Base-by-base conservation (phyloP, 2,113 vertebrate species). In the Forbesichthys agassizii region DNA sequence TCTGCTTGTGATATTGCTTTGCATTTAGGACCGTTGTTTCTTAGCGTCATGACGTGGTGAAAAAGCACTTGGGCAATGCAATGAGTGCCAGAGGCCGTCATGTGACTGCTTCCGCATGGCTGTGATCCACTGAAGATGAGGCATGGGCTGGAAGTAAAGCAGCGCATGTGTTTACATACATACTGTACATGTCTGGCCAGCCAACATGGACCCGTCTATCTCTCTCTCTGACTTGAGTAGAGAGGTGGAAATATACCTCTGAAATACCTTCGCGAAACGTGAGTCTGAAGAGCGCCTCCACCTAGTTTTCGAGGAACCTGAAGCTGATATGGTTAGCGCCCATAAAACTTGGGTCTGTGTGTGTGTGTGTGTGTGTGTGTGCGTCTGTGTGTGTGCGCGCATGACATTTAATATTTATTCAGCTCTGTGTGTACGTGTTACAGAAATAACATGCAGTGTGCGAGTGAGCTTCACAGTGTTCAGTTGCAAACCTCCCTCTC, bases 251-350 rank as follows among this genome's bases (percentile, higher is more conserved):
- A 65, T 73, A 74, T 65, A 78, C 49, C 58, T n/a, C 59, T 33
- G 12, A 57, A 69, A 75, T 72, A 66, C 76, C 46, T 73, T 49
- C 16, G 33, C 36, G 69, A 71, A 70, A 61, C 55, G 42, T 13
- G 62, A 70, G 14, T 55, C 62, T 48, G 33, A 33, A 47, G 48
- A 54, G 68, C 3, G 53, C 18, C 75, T 81, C 12, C 76, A 80
- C 58, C 68, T 61, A 62, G 85, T 79, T 80, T 89, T 87, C 77
- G 83, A 90, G 88, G 88, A 91, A 91, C 79, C 68, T 78, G 62
- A 89, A 78, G 65, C 82, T 73, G 84, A 86, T 85, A 80, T 69
- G 13, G 68, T 68, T 49, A 65, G 27, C 20, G 57, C 71, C 74
- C 83, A 75, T 80, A 82, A 78, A 79, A 84, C 85, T 59, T 71